These are phyloP conservation scores for Antheraea mylitta DNA, from an alignment of 1,140 invertebrate genomes.

Conservation along the genomic window DNA sequence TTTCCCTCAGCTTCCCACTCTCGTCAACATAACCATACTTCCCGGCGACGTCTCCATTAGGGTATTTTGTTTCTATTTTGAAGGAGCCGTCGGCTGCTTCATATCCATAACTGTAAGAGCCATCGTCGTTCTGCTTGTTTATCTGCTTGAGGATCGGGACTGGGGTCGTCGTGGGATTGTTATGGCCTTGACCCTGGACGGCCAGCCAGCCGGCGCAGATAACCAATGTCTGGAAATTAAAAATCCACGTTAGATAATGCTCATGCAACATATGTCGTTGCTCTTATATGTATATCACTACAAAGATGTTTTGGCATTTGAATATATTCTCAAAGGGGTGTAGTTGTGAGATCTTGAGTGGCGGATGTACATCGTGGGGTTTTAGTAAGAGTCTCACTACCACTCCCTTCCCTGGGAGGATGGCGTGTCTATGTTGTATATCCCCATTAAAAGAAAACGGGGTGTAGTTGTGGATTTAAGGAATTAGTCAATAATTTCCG, in stretches of 20 bases:
- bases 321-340: too few species aligned
- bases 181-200: constrained; percentile 28
- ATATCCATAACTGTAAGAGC: constrained; percentile 93
- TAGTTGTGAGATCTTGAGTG: too few species aligned
- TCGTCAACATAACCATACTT: constrained; percentile 92
- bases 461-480: too few species aligned
- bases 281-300: too few species aligned
- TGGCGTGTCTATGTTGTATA: too few species aligned
- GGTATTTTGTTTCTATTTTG: constrained; percentile 94
- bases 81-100: constrained; percentile 94
- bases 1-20: constrained; percentile 83
- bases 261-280: too few species aligned
- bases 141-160: constrained; percentile 86
- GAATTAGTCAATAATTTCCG: too few species aligned
- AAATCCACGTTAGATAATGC: background rate
- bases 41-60: constrained; percentile 89
- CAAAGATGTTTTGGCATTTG: too few species aligned
- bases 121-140: constrained; percentile 89
- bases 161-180: constrained; percentile 79
- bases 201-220: constrained; percentile 41
- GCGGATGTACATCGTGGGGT: too few species aligned
- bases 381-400: too few species aligned
- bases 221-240: constrained; percentile 43
- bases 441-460: too few species aligned
- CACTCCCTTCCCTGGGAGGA: too few species aligned